Percentiles rank a stretch among this genome's conserved stretches.
phyloP scores from a whole-genome alignment of 2,888 invertebrate species.

The Plagiodera versicolora region DNA sequence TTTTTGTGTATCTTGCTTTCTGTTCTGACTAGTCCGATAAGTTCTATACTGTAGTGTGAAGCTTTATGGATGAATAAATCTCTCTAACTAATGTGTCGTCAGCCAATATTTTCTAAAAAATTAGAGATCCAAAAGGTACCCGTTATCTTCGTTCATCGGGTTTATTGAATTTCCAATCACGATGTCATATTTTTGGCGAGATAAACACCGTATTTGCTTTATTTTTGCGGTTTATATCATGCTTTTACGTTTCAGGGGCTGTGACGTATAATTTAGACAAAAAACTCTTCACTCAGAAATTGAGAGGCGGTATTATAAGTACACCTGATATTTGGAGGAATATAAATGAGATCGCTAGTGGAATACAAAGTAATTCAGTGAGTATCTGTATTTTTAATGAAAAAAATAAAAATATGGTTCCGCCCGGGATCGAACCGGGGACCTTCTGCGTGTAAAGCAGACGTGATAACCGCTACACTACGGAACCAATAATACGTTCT shows the following conservation, averaged over 20 bases:
- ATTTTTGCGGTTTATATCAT: no score
- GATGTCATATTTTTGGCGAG: no score
- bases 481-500: slow-evolving; percentile 45
- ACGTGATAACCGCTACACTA: slow-evolving; percentile 54
- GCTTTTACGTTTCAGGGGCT: slow-evolving; percentile 51
- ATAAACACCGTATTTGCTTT: no score
- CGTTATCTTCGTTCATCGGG: no score
- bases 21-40: no score
- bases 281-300: slow-evolving; percentile 64
- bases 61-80: no score
- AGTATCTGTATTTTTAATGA: slow-evolving; percentile 1
- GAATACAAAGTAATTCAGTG: slow-evolving; percentile 52
- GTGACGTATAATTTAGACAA: slow-evolving; percentile 70
- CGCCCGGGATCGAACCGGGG: slow-evolving; percentile 54
- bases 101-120: no score
- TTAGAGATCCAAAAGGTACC: no score
- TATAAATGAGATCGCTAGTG: slow-evolving; percentile 67
- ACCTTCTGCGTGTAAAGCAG: slow-evolving; percentile 54
- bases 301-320: slow-evolving; percentile 62
- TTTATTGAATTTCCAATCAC: no score
- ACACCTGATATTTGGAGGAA: slow-evolving; percentile 74
- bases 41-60: no score
- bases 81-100: no score
- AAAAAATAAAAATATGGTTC: slow-evolving; percentile 42
- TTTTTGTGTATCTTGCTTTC: no score